phyloP scores from a whole-genome alignment of 1,140 invertebrate genomes.

The Meloidogyne exigua region DNA sequence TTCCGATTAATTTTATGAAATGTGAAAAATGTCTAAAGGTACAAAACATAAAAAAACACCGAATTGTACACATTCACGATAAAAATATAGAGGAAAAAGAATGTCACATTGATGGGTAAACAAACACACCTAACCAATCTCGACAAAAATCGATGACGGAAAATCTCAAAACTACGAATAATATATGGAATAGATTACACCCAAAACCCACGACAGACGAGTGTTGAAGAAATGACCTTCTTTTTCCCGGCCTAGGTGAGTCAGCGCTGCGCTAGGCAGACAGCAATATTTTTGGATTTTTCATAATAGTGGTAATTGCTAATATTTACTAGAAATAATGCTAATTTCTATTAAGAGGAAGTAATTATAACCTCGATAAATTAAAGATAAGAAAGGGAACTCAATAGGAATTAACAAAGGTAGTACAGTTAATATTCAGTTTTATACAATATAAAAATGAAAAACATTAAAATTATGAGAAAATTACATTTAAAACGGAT shows the following conservation, averaged over 20 bases:
- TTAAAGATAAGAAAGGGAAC: background rate
- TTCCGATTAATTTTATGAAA: slow-evolving; percentile 2
- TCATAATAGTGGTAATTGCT: background rate
- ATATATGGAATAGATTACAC: background rate
- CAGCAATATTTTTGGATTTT: background rate
- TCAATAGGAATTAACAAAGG: background rate
- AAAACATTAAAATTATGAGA: background rate
- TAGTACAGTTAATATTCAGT: background rate
- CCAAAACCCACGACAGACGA: background rate
- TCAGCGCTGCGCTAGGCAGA: background rate
- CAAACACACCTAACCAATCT: slow-evolving; percentile 2
- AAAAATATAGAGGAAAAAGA: background rate
- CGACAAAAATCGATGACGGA: slow-evolving; percentile 1
- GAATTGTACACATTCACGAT: background rate
- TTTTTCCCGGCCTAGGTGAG: slow-evolving; percentile 1
- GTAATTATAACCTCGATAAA: background rate
- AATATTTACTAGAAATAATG: background rate
- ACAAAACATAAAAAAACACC: background rate
- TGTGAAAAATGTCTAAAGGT: background rate
- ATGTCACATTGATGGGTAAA: background rate
- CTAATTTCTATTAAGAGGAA: background rate
- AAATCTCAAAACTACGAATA: background rate
- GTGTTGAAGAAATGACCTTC: background rate
- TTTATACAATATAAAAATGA: background rate
- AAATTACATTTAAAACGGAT: background rate